A percentile compares a stretch with the other conserved stretches of the same genome.
Conservation (phyloP, 2,797 vertebrate genomes). For the Pangasius mekongensis region DNA sequence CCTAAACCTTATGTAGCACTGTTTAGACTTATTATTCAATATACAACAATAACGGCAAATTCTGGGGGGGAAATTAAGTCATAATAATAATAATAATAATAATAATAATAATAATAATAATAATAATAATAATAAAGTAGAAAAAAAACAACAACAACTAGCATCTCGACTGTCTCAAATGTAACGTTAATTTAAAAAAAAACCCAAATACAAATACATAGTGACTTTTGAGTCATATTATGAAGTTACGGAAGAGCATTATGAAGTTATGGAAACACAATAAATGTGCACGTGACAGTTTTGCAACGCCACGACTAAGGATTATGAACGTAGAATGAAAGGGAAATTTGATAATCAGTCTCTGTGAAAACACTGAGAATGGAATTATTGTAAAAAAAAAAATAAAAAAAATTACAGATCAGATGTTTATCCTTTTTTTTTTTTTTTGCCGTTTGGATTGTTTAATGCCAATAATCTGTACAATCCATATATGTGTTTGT, state of each 20-base stretch:
- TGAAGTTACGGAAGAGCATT: not conserved
- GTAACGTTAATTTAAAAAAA: not conserved
- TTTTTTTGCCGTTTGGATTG: not conserved
- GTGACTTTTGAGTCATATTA: not conserved
- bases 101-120: no score
- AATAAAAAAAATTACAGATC: not conserved
- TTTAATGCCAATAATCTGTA: not conserved
- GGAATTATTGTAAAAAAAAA: not conserved
- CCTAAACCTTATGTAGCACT: not conserved
- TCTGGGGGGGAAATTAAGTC: not conserved
- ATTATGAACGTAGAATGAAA: not conserved
- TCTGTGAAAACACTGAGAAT: not conserved
- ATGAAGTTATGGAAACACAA: not conserved
- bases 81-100: not conserved
- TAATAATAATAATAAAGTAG: not conserved
- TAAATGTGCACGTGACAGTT: not conserved
- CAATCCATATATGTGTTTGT: not conserved
- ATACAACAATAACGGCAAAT: not conserved
- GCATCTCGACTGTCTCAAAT: not conserved
- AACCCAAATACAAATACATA: not conserved
- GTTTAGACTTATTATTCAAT: not conserved
- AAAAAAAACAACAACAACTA: not conserved
- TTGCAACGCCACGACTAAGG: not conserved
- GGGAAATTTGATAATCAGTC: not conserved
- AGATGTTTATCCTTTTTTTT: not conserved